phyloP scores from a whole-genome alignment of 2,797 vertebrate genomes.

The Fistularia commersonii region DNA sequence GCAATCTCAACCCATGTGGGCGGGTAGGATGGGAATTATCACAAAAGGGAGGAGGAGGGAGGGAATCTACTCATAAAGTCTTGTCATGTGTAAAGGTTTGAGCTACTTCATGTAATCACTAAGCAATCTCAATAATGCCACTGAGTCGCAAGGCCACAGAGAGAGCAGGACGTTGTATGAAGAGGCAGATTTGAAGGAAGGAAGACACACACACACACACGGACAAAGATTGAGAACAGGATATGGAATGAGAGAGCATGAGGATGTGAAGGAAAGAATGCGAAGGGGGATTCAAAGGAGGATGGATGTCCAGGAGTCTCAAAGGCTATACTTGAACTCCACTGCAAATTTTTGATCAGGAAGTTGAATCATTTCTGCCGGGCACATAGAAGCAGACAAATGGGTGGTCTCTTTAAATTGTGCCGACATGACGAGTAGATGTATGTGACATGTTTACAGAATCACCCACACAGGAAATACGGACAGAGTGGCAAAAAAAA shows the following conservation, averaged over 20 bases:
- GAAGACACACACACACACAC: not conserved
- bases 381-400: not conserved
- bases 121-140: constrained; percentile 51
- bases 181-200: constrained; percentile 1
- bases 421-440: constrained; percentile 2
- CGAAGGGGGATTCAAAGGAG: constrained; percentile 31
- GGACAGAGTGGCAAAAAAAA: not conserved
- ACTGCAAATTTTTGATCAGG: constrained; percentile 18
- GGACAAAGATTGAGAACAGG: constrained; percentile 3
- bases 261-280: constrained; percentile 47
- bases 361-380: constrained; percentile 16
- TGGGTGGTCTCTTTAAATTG: constrained; percentile 3
- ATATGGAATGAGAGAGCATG: constrained; percentile 25
- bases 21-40: constrained; percentile 11
- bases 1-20: not conserved
- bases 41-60: constrained; percentile 5
- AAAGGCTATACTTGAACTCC: constrained; percentile 13
- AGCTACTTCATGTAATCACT: constrained; percentile 48
- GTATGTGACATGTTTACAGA: constrained; percentile 13
- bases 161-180: not conserved
- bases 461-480: constrained; percentile 9
- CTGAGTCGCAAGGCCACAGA: constrained; percentile 9
- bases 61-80: constrained; percentile 41
- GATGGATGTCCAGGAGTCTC: constrained; percentile 53
- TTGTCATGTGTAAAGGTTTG: constrained; percentile 61